Conservation (phyloP, 2,888 invertebrate genomes). For the Phengaris alcon region DNA sequence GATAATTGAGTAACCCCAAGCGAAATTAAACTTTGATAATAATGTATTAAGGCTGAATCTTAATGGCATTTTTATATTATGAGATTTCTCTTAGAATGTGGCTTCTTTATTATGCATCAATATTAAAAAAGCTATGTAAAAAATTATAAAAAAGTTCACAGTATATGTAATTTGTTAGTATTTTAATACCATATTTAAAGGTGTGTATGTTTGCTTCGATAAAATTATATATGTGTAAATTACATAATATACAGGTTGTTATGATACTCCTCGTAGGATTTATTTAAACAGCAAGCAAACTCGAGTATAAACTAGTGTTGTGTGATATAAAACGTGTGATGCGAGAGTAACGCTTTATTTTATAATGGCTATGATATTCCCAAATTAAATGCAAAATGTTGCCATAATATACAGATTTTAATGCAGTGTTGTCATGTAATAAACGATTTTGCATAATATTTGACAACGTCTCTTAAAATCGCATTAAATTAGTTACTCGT, state of each 20-base stretch:
- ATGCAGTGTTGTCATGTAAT: not conserved
- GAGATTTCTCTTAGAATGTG: constrained; percentile 17
- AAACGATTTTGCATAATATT: not conserved
- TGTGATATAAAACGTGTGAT: not conserved
- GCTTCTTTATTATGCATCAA: not conserved
- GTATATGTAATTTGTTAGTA: not conserved
- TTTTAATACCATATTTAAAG: not conserved
- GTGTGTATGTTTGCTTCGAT: not conserved
- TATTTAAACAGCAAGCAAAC: not conserved
- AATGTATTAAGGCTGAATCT: constrained; percentile 31
- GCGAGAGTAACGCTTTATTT: not conserved
- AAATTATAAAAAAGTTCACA: not conserved
- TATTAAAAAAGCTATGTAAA: not conserved
- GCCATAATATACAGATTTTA: not conserved
- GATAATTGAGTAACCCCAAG: constrained; percentile 51
- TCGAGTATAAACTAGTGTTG: not conserved
- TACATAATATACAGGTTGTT: not conserved
- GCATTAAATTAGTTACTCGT: too few relatives aligned
- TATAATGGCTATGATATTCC: not conserved
- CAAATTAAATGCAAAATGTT: not conserved
- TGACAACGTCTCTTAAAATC: not conserved
- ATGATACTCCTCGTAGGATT: not conserved
- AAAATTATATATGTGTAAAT: not conserved
- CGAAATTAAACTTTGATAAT: constrained; percentile 25
- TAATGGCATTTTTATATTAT: constrained; percentile 18